Percentiles rank a stretch among this genome's conserved stretches.
phyloP scores from a whole-genome alignment of 2,113 vertebrate genomes.

The Eonycteris spelaea region DNA sequence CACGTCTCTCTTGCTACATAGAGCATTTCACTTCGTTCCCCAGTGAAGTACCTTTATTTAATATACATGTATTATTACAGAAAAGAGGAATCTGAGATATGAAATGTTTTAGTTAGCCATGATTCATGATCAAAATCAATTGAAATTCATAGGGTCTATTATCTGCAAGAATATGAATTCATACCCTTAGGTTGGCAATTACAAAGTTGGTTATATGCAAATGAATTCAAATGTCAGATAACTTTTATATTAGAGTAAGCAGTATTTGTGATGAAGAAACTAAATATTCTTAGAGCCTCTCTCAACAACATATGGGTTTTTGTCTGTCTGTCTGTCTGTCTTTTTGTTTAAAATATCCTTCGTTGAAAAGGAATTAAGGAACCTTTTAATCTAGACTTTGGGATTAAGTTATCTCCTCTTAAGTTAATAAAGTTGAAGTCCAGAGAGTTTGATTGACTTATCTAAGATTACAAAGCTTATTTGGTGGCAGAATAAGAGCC shows the following conservation, averaged over 20 bases:
- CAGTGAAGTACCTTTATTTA: background rate
- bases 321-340: background rate
- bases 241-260: background rate
- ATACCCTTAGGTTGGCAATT: background rate
- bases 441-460: background rate
- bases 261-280: background rate
- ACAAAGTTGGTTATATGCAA: background rate
- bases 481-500: background rate
- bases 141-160: background rate
- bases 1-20: background rate
- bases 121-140: background rate
- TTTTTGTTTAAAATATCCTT: background rate
- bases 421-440: background rate
- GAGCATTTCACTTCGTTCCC: background rate
- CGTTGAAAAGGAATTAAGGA: background rate
- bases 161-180: slow-evolving; percentile 6
- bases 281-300: background rate
- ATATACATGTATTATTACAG: background rate
- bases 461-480: background rate
- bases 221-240: slow-evolving; percentile 35
- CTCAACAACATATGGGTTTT: background rate
- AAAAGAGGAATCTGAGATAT: background rate
- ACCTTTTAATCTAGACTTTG: background rate
- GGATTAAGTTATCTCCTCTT: background rate
- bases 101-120: background rate